Evolutionary conservation across 2,888 invertebrate species (phyloP).

Genomic region (Beris chalybata): DNA sequence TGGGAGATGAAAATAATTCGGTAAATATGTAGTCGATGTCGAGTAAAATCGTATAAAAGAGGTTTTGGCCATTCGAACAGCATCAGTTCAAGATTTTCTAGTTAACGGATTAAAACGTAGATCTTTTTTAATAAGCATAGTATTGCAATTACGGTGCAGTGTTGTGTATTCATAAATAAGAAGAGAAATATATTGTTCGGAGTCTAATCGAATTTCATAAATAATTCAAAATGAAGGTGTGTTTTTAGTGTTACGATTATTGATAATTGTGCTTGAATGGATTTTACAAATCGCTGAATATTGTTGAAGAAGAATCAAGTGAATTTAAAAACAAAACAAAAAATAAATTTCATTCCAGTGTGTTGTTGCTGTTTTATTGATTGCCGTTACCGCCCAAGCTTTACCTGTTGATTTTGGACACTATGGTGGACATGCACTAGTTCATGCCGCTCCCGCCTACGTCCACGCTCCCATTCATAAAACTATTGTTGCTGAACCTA

Average conservation of each 20-base stretch:
- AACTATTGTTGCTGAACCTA: conserved; percentile 47
- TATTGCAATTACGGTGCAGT: not conserved
- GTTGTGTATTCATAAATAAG: not conserved
- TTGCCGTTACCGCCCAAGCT: conserved; percentile 52
- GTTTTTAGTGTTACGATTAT: not conserved
- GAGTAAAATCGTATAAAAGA: conserved; percentile 51
- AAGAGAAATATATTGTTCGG: not conserved
- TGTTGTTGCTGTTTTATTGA: conserved; percentile 52
- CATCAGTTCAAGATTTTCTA: conserved; percentile 56
- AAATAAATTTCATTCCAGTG: conserved; percentile 46
- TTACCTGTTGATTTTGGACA: conserved; percentile 55
- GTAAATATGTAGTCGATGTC: conserved; percentile 19
- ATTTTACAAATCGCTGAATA: not conserved
- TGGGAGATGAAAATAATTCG: conserved; percentile 25
- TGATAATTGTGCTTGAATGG: not conserved
- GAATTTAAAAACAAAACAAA: conserved; percentile 28
- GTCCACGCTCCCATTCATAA: conserved; percentile 44
- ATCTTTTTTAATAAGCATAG: not conserved
- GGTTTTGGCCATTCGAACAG: conserved; percentile 56
- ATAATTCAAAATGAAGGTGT: not conserved
- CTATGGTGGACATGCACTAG: conserved; percentile 48
- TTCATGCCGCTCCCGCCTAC: conserved; percentile 42
- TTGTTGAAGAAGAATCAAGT: conserved; percentile 35
- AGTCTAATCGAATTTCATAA: not conserved
- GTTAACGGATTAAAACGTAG: conserved; percentile 49